Base-by-base conservation (phyloP, 2,888 invertebrate genomes). In the Calameuta pallipes region DNA sequence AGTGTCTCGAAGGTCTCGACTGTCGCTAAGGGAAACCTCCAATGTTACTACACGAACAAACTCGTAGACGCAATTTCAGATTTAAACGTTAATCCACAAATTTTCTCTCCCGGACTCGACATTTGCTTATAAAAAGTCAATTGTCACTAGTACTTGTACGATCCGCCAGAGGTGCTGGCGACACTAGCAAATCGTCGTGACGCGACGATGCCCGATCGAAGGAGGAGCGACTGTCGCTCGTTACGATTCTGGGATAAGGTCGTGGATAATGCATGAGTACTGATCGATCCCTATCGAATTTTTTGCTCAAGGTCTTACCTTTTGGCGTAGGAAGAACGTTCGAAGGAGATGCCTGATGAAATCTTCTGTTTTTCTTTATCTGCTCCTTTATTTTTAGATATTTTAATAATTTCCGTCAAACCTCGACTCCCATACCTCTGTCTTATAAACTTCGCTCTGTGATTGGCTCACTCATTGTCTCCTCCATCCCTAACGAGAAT, bases 201-300 rank as follows among this genome's bases (percentile, higher is more conserved):
- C 23, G 15, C 56, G 56, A 56, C 56, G 23, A 56, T 56, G 23
- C 56, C 56, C 23, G 56, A 56, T 23, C 56, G 56, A 56, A 56
- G 15, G 56, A 56, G 56, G 56, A 56, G 56, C 56, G 23, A 56
- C 56, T 56, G 56, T 23, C 23, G 56, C 23, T 56, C 56, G 56
- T 56, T 56, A 71, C 31, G 33, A 34, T 71, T 71, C 71, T 71
- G 71, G 71, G 34, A 71, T 34, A 34, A 71, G 71, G 71, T 71
- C 71, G 34, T 71, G 71, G 71, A 71, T 71, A 71, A 71, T 71
- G 31, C 71, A 71, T 71, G 71, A 71, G 31, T 71, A 34, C 71
- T 11, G 71, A 71, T 71, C 71, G 71, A 71, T 71, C 31, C 71
- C 71, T 34, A 71, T 71, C 31, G 71, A 31, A 71, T 71, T 33